phyloP scores from a whole-genome alignment of 2,797 vertebrate species.

The Tenualosa thibaudeaui region DNA sequence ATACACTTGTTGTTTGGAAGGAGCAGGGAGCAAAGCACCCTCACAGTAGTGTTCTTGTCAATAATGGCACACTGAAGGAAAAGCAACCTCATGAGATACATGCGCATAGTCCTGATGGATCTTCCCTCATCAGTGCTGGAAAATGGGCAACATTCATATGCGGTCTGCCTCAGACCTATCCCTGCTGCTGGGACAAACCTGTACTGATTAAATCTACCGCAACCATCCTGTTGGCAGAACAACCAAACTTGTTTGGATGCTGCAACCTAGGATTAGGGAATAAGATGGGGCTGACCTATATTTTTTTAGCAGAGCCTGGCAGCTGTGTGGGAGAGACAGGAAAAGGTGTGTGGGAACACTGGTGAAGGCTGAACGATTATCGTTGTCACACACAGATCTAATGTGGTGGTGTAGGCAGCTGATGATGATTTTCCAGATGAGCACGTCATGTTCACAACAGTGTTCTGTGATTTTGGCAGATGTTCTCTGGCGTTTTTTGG shows the following conservation, averaged over 20 bases:
- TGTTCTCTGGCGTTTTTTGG: not conserved
- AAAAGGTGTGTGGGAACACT: conserved; percentile 29
- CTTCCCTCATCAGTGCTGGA: not conserved
- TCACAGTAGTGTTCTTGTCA: not conserved
- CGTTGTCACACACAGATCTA: not conserved
- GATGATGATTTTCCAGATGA: not conserved
- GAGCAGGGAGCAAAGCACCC: not conserved
- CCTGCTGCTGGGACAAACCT: conserved; percentile 7
- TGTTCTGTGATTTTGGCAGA: conserved; percentile 3
- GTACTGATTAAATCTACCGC: conserved; percentile 57
- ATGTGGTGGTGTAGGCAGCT: not conserved
- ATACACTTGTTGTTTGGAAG: not conserved
- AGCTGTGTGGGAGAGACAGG: conserved; percentile 28
- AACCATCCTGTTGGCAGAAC: conserved; percentile 54
- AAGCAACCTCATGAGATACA: not conserved
- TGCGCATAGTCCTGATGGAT: not conserved
- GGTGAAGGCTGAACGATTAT: not conserved
- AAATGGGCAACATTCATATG: not conserved
- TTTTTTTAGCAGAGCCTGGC: conserved; percentile 42
- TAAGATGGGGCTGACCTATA: conserved; percentile 45
- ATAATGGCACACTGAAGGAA: not conserved
- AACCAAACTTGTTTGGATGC: conserved; percentile 35
- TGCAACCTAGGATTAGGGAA: conserved; percentile 39
- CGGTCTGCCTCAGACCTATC: not conserved
- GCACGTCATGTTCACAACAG: not conserved